A percentile compares a stretch with the other conserved stretches of the same genome.
phyloP scores from a whole-genome alignment of 2,797 vertebrate genomes.

The Rhinella marina region DNA sequence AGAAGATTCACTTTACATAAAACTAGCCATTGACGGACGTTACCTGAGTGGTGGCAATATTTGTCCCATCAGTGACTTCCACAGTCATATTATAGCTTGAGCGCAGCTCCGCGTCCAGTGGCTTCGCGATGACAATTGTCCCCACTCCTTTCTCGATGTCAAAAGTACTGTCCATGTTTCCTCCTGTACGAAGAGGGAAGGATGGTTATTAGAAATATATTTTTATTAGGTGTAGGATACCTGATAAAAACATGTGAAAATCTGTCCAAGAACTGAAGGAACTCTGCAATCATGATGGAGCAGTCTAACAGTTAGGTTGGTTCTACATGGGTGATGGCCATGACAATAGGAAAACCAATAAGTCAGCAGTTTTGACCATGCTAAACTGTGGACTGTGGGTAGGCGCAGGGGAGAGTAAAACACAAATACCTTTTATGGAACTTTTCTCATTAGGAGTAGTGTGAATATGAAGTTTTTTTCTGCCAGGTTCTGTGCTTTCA shows the following conservation, averaged over 20 bases:
- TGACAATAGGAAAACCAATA: background rate
- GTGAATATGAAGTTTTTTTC: too few relatives aligned
- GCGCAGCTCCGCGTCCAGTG: slow-evolving; percentile 90
- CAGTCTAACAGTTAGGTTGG: background rate
- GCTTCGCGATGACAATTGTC: slow-evolving; percentile 91
- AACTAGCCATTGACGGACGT: slow-evolving; percentile 19
- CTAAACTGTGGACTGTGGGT: too few relatives aligned
- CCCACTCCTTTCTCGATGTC: slow-evolving; percentile 90
- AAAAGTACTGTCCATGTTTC: slow-evolving; percentile 88
- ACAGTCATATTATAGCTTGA: slow-evolving; percentile 91
- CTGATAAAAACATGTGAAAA: background rate
- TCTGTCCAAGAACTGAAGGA: background rate
- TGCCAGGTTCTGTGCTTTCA: too few relatives aligned
- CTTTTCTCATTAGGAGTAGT: too few relatives aligned
- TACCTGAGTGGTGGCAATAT: slow-evolving; percentile 87
- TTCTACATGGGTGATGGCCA: background rate
- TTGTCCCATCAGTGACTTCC: slow-evolving; percentile 90
- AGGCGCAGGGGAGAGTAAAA: too few relatives aligned
- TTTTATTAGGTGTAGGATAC: background rate
- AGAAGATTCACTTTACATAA: background rate
- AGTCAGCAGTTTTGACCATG: too few relatives aligned
- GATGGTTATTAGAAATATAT: background rate
- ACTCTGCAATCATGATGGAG: background rate
- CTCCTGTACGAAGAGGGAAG: slow-evolving; percentile 77
- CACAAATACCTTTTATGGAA: too few relatives aligned